These are phyloP conservation scores for Lynx canadensis DNA, from an alignment of 2,113 vertebrate genomes.

Conservation along the genomic window DNA sequence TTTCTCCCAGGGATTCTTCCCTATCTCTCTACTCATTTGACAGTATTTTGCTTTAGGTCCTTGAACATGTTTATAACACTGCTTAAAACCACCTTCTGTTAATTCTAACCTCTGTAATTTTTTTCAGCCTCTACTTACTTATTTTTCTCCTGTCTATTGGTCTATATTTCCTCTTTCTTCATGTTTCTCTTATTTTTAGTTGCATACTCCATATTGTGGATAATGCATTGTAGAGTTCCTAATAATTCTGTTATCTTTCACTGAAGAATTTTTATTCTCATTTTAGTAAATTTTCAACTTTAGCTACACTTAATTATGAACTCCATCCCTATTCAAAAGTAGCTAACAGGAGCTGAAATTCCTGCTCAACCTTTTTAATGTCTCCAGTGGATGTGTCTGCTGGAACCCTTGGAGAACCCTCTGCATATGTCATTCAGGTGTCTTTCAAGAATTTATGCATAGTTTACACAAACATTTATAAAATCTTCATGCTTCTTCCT, in stretches of 20 bases:
- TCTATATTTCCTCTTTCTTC: background rate
- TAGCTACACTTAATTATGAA: background rate
- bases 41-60: background rate
- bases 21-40: background rate
- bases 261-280: background rate
- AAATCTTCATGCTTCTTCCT: background rate
- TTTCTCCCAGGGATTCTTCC: background rate
- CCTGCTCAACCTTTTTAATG: background rate
- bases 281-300: background rate
- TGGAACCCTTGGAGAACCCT: background rate
- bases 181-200: background rate
- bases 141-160: background rate
- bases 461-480: background rate
- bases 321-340: background rate
- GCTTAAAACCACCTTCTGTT: background rate
- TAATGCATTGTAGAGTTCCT: background rate
- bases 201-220: background rate
- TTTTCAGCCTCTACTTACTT: background rate
- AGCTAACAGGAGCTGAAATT: background rate
- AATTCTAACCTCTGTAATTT: background rate
- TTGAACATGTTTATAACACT: background rate
- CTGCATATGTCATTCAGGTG: background rate
- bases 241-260: background rate
- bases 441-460: background rate
- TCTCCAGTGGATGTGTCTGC: background rate